Conservation (phyloP, 2,888 invertebrate genomes). For the Platycnemis pennipes region DNA sequence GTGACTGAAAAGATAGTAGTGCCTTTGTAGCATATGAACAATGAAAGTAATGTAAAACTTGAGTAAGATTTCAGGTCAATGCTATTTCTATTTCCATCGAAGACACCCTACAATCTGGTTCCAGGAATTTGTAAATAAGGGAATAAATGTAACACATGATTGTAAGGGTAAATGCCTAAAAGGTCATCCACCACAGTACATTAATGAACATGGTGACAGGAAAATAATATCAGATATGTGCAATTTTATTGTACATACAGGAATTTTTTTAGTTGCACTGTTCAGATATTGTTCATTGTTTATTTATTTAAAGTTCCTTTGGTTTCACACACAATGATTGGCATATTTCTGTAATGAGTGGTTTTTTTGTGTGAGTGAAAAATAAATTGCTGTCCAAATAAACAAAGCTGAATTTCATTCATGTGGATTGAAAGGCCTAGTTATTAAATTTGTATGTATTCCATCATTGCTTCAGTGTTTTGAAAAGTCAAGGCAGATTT, state of each 20-base stretch:
- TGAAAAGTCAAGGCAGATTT: too few species aligned
- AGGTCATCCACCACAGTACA: background rate
- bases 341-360: background rate
- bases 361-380: background rate
- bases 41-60: too few species aligned
- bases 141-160: background rate
- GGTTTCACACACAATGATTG: background rate
- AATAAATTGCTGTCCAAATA: conserved; percentile 36
- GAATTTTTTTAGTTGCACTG: background rate
- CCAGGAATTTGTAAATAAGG: background rate
- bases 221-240: background rate
- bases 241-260: background rate
- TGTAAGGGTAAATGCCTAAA: background rate
- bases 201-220: background rate
- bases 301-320: background rate
- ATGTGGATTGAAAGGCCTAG: background rate
- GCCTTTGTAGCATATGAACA: too few species aligned
- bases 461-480: too few species aligned
- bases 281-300: background rate
- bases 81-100: too few species aligned
- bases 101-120: background rate
- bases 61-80: too few species aligned
- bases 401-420: background rate
- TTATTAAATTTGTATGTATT: too few species aligned
- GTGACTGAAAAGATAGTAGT: too few species aligned